phyloP scores from a whole-genome alignment of 1,140 invertebrate genomes.

The Nebria ingens region DNA sequence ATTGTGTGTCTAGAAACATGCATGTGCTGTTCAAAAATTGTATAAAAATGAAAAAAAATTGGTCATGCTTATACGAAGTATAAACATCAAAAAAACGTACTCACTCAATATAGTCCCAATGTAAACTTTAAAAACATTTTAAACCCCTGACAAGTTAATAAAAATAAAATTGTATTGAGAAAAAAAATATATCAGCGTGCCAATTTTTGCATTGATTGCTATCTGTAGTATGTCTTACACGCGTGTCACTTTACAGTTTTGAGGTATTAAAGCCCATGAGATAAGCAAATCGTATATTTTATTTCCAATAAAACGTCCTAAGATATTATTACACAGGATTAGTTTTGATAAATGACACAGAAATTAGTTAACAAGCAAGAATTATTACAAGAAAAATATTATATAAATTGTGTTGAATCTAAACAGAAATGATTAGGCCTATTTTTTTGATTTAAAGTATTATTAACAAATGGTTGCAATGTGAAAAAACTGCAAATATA shows the following conservation, averaged over 20 bases:
- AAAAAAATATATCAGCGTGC: background rate
- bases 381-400: too few relatives aligned
- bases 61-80: background rate
- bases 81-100: background rate
- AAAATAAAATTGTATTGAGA: background rate
- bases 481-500: too few relatives aligned
- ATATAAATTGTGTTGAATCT: too few relatives aligned
- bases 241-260: too few relatives aligned
- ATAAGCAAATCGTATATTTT: slow-evolving; percentile 7
- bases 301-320: slow-evolving; percentile 5
- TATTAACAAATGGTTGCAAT: too few relatives aligned
- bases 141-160: background rate
- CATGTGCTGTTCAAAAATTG: background rate
- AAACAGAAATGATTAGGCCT: too few relatives aligned
- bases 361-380: too few relatives aligned
- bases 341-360: slow-evolving; percentile 4
- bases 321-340: slow-evolving; percentile 4
- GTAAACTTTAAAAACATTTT: background rate
- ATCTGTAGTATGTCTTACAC: too few relatives aligned
- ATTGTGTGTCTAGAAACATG: background rate
- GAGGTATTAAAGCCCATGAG: background rate
- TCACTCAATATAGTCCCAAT: background rate
- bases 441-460: too few relatives aligned
- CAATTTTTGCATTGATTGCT: too few relatives aligned
- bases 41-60: background rate